Evolutionary conservation across 1,140 invertebrate genomes (phyloP).

Genomic region (Trinorchestia longiramus): DNA sequence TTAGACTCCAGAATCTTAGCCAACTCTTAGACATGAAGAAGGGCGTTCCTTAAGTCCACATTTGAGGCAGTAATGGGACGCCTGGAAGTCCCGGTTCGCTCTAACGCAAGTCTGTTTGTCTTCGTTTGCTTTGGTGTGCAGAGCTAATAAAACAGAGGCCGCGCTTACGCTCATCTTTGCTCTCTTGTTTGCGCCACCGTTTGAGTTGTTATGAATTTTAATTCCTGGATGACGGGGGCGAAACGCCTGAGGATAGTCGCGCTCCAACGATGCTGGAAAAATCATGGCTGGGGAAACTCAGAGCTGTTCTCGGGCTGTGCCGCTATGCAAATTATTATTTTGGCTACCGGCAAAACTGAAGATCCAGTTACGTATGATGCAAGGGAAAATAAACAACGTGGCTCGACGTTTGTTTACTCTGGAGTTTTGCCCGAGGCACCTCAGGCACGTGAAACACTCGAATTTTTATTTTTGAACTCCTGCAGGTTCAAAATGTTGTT

Average conservation of each 20-base stretch:
- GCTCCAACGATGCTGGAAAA: neutral
- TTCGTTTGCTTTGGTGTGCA: conserved; percentile 24
- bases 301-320: neutral
- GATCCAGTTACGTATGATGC: neutral
- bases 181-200: neutral
- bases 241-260: neutral
- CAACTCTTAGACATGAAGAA: neutral
- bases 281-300: neutral
- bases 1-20: neutral
- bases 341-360: neutral
- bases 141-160: neutral
- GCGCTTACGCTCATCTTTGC: conserved; percentile 29
- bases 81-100: neutral
- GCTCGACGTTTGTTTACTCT: neutral
- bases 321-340: conserved; percentile 45
- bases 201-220: conserved; percentile 52
- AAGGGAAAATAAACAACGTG: neutral
- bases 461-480: neutral
- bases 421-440: neutral
- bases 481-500: too few species aligned
- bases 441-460: neutral
- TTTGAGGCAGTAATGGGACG: neutral
- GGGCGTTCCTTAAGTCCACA: neutral
- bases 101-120: neutral
- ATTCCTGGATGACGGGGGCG: neutral